A percentile compares a stretch with the other conserved stretches of the same genome.
Conservation (phyloP, 2,113 vertebrate species). For the Otis tarda region DNA sequence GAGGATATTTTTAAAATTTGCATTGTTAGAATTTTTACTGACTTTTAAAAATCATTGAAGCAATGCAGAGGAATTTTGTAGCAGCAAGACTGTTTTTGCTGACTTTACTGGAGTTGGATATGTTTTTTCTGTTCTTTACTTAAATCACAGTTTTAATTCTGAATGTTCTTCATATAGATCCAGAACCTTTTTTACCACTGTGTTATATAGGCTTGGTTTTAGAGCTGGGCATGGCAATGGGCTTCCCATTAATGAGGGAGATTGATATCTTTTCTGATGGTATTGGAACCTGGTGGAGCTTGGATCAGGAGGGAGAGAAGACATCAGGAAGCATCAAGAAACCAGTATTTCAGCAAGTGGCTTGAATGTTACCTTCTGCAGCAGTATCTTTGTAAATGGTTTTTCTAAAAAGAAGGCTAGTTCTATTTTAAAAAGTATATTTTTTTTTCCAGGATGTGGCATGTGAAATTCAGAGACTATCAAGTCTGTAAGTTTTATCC, state of each 20-base stretch:
- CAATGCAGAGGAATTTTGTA: background rate
- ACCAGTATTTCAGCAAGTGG: accelerated
- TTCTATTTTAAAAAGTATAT: background rate
- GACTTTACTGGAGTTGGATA: background rate
- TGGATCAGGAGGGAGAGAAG: background rate
- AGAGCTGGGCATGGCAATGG: background rate
- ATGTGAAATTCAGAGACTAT: background rate
- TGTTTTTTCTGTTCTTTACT: background rate
- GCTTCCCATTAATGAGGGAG: background rate
- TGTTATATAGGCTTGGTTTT: accelerated
- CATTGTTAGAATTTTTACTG: background rate
- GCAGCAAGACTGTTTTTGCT: background rate
- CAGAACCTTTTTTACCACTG: background rate
- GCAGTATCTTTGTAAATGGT: background rate
- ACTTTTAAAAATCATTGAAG: background rate
- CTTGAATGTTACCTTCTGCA: background rate
- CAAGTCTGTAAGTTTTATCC: background rate
- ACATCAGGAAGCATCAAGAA: background rate
- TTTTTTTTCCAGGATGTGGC: background rate
- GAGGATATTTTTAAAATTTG: background rate
- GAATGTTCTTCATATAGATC: background rate
- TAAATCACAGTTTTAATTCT: background rate
- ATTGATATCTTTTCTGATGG: background rate
- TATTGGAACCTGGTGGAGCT: background rate
- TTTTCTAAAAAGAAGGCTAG: background rate